Base-by-base conservation (phyloP, 2,888 invertebrate genomes). In the Cryptosula pallasiana region DNA sequence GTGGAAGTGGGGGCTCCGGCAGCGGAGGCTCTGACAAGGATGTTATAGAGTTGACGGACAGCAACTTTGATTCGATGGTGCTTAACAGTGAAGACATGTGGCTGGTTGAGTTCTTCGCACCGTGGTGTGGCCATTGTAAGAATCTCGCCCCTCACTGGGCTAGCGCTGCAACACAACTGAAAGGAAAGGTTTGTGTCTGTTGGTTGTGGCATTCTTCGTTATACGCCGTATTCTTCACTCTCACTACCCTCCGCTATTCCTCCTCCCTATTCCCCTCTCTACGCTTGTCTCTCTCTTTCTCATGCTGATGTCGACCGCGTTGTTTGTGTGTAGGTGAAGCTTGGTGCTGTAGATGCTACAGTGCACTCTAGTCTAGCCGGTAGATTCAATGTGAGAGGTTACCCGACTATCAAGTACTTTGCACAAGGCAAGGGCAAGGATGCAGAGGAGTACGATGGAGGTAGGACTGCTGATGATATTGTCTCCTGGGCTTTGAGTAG, bases 31-130 rank as follows among this genome's bases (percentile, higher is more conserved):
- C 81, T 75, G 76, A 79, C 55, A 82, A 85, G 72, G 90, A 90
- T 83, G 98, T 99, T 25, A 86, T 99, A 77, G 95, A 95, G 81
- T 87, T 99, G 75, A 99, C 98, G 0, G 98, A 99, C 84, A 89
- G 90, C 76, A 99, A 99, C 88, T 99, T 99, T 85, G 92, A 96
- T 76, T 90, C 92, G 83, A 85, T 91, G 72, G 97, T 99, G 23
- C 84, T 97, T 77, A 89, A 93, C 78, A 95, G 95, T 69, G 93
- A 97, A 23, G 97, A 98, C 81, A 89, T 95, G 85, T 98, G 97
- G 96, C 86, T 99, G 77, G 95, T 99, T 0, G 97, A 98, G 86
- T 98, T 99, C 88, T 98, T 90, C 86, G 98, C 98, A 3, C 88
- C 87, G 2, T 88, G 87, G 88, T 95, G 95, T 92, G 84, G 83